Evolutionary conservation across 2,113 vertebrate species (phyloP), one percentile per base, ranked within the genome.

Genomic region (Lophotis ruficrista): DNA sequence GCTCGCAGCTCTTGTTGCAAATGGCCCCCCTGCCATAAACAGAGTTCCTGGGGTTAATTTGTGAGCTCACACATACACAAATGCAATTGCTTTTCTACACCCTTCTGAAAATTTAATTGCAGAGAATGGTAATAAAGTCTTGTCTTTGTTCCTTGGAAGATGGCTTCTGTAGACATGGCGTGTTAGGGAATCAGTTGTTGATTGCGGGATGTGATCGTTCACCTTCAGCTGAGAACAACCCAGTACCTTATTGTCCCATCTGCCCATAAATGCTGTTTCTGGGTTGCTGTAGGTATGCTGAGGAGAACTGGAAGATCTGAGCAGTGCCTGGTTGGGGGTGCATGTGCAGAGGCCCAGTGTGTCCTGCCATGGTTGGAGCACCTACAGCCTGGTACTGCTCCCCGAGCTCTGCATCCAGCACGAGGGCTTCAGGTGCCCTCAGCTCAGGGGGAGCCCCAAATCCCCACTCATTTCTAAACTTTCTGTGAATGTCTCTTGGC

Each of bases 401-500:
- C 58, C 54, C 2, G 7, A 33, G 48, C 82, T 45, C 37, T 20
- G 28, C 13, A 6, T 33, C 27, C 50, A 10, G 28, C 3, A 7
- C 3, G 9, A 41, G 31, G 35, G 35, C 30, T 75, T 58, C 15
- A 4, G 10, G 30, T 45, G 9, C 37, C 17, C 24, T 66, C 23
- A 19, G 38, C 54, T 69, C 45, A 6, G 28, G 5, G 37, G 28
- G 23, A 31, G 35, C 30, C 35, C 37, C 1, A 4, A 14, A 28
- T 16, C 33, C 31, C 20, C 13, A 7, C 33, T 53, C 14, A 8
- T 30, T 16, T 57, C 43, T 77, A 2, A 51, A 12, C 56, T 57
- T 4, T n/a, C 14, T 0, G 2, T 22, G 20, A 25, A 1, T 1
- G 17, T 57, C 45, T 48, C 28, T 41, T 20, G 31, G 10, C 0